phyloP scores from a whole-genome alignment of 2,888 invertebrate genomes.

The Drosophila meridiana region DNA sequence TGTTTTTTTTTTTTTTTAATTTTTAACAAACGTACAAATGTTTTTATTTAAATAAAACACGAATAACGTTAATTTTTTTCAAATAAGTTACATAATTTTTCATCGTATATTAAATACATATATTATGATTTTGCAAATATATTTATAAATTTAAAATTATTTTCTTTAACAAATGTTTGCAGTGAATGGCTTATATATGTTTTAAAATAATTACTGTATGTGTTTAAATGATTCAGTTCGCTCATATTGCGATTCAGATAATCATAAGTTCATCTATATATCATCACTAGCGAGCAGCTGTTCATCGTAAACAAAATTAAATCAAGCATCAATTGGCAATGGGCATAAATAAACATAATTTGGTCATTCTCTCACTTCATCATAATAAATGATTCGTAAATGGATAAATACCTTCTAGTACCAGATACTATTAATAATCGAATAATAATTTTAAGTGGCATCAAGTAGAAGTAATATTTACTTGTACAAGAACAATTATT shows the following conservation, averaged over 20 bases:
- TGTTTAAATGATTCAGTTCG: neutral
- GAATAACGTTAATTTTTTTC: too few relatives aligned
- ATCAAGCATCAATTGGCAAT: neutral
- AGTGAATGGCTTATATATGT: too few relatives aligned
- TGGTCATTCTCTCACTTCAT: too few relatives aligned
- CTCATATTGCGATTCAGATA: neutral
- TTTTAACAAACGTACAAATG: too few relatives aligned
- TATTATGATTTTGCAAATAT: neutral
- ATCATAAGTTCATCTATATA: neutral
- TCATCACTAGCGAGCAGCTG: neutral
- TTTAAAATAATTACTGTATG: too few relatives aligned
- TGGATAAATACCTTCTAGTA: neutral
- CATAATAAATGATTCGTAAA: neutral
- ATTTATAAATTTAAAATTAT: neutral
- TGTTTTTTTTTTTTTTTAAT: neutral
- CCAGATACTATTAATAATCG: neutral
- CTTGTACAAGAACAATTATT: neutral
- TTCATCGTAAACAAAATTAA: constrained; percentile 1
- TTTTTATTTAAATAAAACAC: too few relatives aligned
- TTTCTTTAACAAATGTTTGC: too few relatives aligned
- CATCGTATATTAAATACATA: too few relatives aligned
- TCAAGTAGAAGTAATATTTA: too few relatives aligned
- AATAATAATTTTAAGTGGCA: neutral
- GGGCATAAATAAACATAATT: neutral
- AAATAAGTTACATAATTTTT: too few relatives aligned